Percentiles rank a stretch among this genome's conserved stretches.
These are phyloP conservation scores for Halictus quadricinctus DNA, from an alignment of 2,888 invertebrate genomes.

Conservation along the genomic window DNA sequence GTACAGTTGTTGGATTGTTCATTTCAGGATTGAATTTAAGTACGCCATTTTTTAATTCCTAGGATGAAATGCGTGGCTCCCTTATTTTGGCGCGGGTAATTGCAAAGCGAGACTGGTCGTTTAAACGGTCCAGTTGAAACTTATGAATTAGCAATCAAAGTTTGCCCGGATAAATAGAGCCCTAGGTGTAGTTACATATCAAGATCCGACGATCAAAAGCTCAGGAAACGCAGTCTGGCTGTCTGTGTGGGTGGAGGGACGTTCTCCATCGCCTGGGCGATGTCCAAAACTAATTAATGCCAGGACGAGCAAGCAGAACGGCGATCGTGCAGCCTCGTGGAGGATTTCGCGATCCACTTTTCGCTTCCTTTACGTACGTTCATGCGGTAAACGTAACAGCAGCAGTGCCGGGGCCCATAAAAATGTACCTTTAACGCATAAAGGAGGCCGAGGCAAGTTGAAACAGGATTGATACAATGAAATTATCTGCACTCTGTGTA, in stretches of 20 bases:
- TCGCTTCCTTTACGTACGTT: constrained; percentile 8
- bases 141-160: not conserved
- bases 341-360: constrained; percentile 33
- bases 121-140: not conserved
- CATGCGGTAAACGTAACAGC: not conserved
- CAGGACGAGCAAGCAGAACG: not conserved
- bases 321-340: not conserved
- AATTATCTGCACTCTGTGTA: too few species aligned
- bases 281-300: not conserved
- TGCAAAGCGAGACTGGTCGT: not conserved
- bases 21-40: too few species aligned
- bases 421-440: constrained; percentile 55
- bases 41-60: too few species aligned
- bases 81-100: not conserved
- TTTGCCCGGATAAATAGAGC: not conserved
- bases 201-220: not conserved
- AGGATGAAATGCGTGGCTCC: not conserved
- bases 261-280: not conserved
- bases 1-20: not conserved
- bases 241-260: not conserved
- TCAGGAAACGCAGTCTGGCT: not conserved
- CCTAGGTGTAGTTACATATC: not conserved
- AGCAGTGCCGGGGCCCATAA: constrained; percentile 39
- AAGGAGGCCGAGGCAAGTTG: not conserved
- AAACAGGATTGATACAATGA: too few species aligned